phyloP scores from a whole-genome alignment of 2,888 invertebrate species.

The Sisyra nigra region DNA sequence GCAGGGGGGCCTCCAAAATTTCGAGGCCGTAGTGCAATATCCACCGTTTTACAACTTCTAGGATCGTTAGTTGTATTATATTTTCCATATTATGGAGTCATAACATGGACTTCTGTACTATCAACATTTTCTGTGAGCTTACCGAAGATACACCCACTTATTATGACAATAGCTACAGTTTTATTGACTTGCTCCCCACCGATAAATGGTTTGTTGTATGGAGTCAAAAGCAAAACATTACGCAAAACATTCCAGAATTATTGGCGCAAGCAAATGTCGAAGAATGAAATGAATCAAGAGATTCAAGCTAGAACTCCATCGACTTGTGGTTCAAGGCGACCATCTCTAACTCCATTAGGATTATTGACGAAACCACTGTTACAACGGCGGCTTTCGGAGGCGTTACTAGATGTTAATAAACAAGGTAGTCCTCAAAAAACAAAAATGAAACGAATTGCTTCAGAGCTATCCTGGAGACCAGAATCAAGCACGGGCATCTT shows the following conservation, averaged over 20 bases:
- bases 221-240: constrained; percentile 54
- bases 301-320: constrained; percentile 68
- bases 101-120: constrained; percentile 45
- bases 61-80: constrained; percentile 56
- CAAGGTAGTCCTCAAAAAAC: constrained; percentile 19
- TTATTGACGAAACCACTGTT: constrained; percentile 33
- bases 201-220: constrained; percentile 62
- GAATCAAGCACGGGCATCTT: constrained; percentile 24
- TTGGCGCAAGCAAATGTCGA: constrained; percentile 60
- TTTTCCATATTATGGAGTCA: constrained; percentile 54
- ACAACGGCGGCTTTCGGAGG: constrained; percentile 38
- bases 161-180: constrained; percentile 44
- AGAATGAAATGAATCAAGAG: constrained; percentile 63
- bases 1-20: constrained; percentile 32
- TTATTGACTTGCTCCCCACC: constrained; percentile 53
- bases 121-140: constrained; percentile 22
- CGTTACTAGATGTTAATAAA: constrained; percentile 30
- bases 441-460: constrained; percentile 31
- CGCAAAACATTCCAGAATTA: constrained; percentile 60
- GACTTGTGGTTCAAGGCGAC: constrained; percentile 56
- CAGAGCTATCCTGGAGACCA: constrained; percentile 34
- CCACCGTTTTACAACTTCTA: constrained; percentile 55
- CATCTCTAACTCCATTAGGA: constrained; percentile 44
- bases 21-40: constrained; percentile 38
- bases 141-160: constrained; percentile 23